Conservation (phyloP, 2,888 invertebrate species). For the Papilio gigon region DNA sequence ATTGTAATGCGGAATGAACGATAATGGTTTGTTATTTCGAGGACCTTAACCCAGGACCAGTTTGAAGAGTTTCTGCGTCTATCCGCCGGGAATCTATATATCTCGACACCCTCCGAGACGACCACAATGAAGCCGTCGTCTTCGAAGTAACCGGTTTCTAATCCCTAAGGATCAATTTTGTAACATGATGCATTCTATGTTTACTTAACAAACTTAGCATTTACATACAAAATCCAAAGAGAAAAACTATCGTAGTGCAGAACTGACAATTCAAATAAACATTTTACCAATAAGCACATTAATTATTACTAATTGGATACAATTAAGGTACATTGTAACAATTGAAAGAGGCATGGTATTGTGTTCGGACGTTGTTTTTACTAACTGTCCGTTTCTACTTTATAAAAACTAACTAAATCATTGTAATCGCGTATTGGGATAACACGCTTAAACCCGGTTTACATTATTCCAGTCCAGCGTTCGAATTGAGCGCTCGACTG, state of each 20-base stretch:
- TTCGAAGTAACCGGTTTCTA: conserved; percentile 84
- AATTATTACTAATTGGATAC: neutral
- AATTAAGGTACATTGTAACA: too few species aligned
- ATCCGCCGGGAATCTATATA: conserved; percentile 84
- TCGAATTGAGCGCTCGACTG: too few species aligned
- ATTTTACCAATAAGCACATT: neutral
- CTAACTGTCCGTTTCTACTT: neutral
- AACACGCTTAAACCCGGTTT: too few species aligned
- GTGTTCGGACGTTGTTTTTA: too few species aligned
- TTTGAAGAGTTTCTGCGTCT: conserved; percentile 83
- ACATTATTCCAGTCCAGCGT: too few species aligned
- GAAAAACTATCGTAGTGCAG: neutral
- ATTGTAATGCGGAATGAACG: conserved; percentile 68
- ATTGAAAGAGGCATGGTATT: neutral
- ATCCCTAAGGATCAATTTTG: conserved; percentile 73
- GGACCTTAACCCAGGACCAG: conserved; percentile 88
- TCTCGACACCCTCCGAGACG: conserved; percentile 84
- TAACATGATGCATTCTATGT: conserved; percentile 67
- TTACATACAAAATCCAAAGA: too few species aligned
- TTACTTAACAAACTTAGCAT: conserved; percentile 44
- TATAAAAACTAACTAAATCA: neutral
- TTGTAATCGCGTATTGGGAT: neutral
- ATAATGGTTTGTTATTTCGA: conserved; percentile 70
- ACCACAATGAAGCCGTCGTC: conserved; percentile 83
- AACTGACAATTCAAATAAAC: conserved; percentile 38